Base-by-base conservation (phyloP, 2,797 vertebrate species). In the Staurois parvus region DNA sequence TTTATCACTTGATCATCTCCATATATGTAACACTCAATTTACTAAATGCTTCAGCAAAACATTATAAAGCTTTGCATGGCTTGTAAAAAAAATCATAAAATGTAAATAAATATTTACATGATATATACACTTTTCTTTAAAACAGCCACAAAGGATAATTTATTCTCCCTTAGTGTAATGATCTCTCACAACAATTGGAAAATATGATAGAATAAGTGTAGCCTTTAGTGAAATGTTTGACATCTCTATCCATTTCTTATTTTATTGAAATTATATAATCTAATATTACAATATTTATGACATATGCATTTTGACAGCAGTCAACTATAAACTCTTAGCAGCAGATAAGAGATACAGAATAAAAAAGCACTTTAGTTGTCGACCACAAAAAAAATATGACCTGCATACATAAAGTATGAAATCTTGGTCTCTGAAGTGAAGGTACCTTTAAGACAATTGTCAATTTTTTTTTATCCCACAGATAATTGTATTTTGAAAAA, bases 301-400 rank as follows among this genome's bases (percentile, higher is more conserved):
- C 66, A 52, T 56, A 45, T 37, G 45, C 68, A 37, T 70, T 45
- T 69, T 79, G 67, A 79, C 66, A 48, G 28, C 40, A 79, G 45
- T 12, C 19, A 29, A 52, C 2, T 68, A 8, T 80, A 21, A 70
- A 80, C 48, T 69, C 28, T 32, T 19, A 26, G 29, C 24, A 34
- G 64, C 68, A 79, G 67, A 68, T 42, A 79, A 19, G 29, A 80
- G 42, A 24, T 70, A 37, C 32, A 28, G 26, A 80, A 66, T 66
- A 29, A 66, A 66, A 66, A 66, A 80, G 64, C 66, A 52, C 78
- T 69, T 80, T 56, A 70, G 77, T 29, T 80, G 64, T 45, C 67
- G 34, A n/a, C 40, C 64, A 28, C 28, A 45, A 56, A 75, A 62
- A 32, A 40, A n/a, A n/a, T n/a, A 67, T 45, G 15, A 5, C 28